A percentile compares a stretch with the other conserved stretches of the same genome.
phyloP scores from a whole-genome alignment of 2,113 vertebrate species.

The Elephantulus edwardii region DNA sequence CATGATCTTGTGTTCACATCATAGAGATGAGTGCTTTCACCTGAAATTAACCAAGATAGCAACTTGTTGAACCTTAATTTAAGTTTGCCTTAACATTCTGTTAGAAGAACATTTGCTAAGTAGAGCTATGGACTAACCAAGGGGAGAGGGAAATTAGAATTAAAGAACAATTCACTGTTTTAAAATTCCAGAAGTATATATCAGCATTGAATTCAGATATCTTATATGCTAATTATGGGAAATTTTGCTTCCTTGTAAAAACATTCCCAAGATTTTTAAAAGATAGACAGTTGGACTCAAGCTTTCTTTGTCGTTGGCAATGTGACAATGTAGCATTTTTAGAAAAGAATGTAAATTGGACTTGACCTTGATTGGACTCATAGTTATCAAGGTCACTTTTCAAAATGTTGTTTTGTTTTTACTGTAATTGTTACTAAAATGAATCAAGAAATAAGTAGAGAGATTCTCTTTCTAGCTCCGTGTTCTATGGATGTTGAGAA shows the following conservation, averaged over 20 bases:
- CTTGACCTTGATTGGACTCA: conserved; percentile 66
- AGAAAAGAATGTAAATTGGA: conserved; percentile 72
- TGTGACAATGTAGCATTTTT: conserved; percentile 74
- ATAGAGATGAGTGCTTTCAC: not conserved
- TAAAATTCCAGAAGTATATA: conserved; percentile 19
- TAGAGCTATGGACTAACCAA: conserved; percentile 15
- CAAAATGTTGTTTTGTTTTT: conserved; percentile 40
- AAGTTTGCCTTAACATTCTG: not conserved
- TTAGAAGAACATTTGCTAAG: conserved; percentile 5
- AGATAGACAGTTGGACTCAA: conserved; percentile 66
- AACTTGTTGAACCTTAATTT: not conserved
- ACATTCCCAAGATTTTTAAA: conserved; percentile 67
- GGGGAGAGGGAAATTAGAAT: not conserved
- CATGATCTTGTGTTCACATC: not conserved
- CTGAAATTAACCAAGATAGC: not conserved
- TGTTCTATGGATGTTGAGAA: not conserved
- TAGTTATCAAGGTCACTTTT: conserved; percentile 73
- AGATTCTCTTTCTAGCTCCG: not conserved
- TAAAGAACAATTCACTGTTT: conserved; percentile 40
- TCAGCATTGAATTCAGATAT: conserved; percentile 29
- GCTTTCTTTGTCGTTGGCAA: conserved; percentile 75
- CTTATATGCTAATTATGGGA: conserved; percentile 55
- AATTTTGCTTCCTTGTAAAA: conserved; percentile 60
- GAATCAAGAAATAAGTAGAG: conserved; percentile 35
- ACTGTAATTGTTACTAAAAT: conserved; percentile 51